Percentiles rank a stretch among this genome's conserved stretches.
phyloP scores from a whole-genome alignment of 2,888 invertebrate species.

The Caenorhabditis virilis region DNA sequence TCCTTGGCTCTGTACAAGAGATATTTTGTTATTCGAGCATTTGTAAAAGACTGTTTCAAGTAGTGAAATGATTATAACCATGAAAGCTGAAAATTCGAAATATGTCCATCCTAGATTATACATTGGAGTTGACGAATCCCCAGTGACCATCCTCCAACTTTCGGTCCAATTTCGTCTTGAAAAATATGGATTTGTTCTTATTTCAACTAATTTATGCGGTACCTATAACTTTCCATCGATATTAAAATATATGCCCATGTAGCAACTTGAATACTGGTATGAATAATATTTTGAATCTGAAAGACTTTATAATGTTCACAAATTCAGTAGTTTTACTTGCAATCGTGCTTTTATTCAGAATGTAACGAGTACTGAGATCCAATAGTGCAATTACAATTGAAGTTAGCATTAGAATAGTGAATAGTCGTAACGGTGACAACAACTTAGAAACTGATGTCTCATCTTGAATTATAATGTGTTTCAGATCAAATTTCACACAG shows the following conservation, averaged over 20 bases:
- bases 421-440: conserved; percentile 15
- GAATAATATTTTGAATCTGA: conserved; percentile 18
- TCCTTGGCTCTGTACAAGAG: conserved; percentile 24
- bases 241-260: conserved; percentile 13
- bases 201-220: too few species aligned
- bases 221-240: conserved; percentile 15
- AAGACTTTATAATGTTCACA: conserved; percentile 2
- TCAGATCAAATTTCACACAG: too few species aligned
- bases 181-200: too few species aligned
- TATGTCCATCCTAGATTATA: conserved; percentile 16
- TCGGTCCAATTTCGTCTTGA: conserved; percentile 6
- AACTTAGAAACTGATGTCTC: conserved; percentile 2
- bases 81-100: conserved; percentile 16
- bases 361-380: conserved; percentile 10
- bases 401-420: conserved; percentile 14
- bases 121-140: conserved; percentile 10
- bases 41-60: conserved; percentile 11
- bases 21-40: conserved; percentile 5
- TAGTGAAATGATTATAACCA: conserved; percentile 15
- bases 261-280: conserved; percentile 14
- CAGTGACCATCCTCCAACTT: neutral
- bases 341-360: conserved; percentile 3
- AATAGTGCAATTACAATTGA: conserved; percentile 15
- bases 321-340: neutral
- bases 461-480: conserved; percentile 2